Base-by-base conservation (phyloP, 1,140 invertebrate species). In the Drosophila ironensis region DNA sequence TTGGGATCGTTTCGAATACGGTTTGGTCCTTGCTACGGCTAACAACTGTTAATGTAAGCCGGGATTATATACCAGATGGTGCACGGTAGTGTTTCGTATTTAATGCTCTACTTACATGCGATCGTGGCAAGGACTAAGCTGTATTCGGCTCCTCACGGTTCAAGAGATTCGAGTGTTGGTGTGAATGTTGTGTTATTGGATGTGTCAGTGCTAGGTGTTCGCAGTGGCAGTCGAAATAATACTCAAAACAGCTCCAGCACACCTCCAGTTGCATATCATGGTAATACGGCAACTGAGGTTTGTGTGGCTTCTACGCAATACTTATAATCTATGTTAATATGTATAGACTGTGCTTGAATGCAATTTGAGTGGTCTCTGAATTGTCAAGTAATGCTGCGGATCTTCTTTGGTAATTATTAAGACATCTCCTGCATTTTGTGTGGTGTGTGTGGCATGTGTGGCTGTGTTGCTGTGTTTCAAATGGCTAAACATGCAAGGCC, bases 91-190 rank as follows among this genome's bases (percentile, higher is more conserved):
- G 40, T 9, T n/a, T 67, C 48, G 68, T 59, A 71, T 78, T 67
- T 54, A 61, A 66, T 67, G 57, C 71, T 50, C 60, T 88, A 88
- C 87, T 88, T 87, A 88, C 87, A 76, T 88, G 70, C 61, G 56
- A 67, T 41, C 73, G 70, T 80, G 84, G 82, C 88, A 89, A 88
- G 88, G 88, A 89, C 84, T 89, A 87, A 89, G 76, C 88, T 88
- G 88, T 89, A 89, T 89, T 86, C 80, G 66, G 69, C 81, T 60
- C 70, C 60, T 69, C 30, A 30, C 30, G 25, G 25, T 72, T 40
- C 5, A 48, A 35, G 38, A 61, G 19, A 63, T 40, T 17, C 33
- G 24, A 16, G 51, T 38, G 25, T 45, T n/a, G 46, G 9, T 37
- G 16, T 38, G 20, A 14, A 7, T 9, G 25, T 48, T 54, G 47